These are phyloP conservation scores for Drosophila buzzatii DNA, from an alignment of 2,888 invertebrate species.

Conservation along the genomic window DNA sequence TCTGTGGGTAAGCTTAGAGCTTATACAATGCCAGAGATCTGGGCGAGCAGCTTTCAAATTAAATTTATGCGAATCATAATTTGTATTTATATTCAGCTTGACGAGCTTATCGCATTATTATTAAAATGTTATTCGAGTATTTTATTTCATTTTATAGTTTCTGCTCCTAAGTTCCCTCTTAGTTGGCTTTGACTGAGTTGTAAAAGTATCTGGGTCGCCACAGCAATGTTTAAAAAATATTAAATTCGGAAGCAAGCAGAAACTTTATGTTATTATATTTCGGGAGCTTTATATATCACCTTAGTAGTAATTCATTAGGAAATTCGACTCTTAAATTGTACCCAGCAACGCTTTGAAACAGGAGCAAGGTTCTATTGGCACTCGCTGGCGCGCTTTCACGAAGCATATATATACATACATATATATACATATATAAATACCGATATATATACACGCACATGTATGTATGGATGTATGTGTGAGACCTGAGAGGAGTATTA, in stretches of 20 bases:
- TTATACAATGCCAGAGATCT: neutral
- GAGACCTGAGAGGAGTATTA: slow-evolving; percentile 11
- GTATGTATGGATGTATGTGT: neutral
- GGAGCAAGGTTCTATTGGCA: neutral
- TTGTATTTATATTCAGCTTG: neutral
- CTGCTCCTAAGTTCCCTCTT: neutral
- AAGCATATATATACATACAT: neutral
- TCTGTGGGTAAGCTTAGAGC: neutral
- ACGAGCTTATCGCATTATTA: neutral
- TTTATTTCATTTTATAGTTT: neutral
- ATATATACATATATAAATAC: neutral
- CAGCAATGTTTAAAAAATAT: neutral
- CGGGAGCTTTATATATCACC: neutral
- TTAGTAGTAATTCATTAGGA: slow-evolving; percentile 1
- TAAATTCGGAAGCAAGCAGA: slow-evolving; percentile 11
- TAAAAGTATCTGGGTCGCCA: neutral
- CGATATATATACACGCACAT: neutral
- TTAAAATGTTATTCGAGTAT: neutral
- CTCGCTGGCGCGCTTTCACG: neutral
- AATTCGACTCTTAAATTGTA: neutral
- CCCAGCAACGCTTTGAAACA: slow-evolving; percentile 3
- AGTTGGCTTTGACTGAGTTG: slow-evolving; percentile 11
- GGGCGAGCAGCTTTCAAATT: neutral
- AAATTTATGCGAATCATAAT: neutral
- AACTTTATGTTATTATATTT: slow-evolving; percentile 7